Conservation (phyloP, 1,140 invertebrate genomes). For the Kradibia gibbosae region DNA sequence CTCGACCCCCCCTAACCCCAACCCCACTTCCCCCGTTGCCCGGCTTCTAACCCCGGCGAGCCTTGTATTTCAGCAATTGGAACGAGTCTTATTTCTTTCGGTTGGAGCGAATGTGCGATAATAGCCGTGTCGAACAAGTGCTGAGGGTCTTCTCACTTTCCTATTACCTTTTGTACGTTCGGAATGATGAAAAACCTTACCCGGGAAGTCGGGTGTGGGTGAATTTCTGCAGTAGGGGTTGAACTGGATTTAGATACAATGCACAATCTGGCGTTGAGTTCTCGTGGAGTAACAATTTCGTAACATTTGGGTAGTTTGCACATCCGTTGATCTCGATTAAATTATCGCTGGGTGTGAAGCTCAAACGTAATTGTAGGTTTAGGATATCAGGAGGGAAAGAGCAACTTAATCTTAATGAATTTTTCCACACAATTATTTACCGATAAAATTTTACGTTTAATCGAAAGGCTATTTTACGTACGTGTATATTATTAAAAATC, state of each 20-base stretch:
- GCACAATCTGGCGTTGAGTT: not conserved
- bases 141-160: not conserved
- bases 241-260: not conserved
- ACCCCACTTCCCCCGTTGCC: not conserved
- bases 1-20: conserved; percentile 2
- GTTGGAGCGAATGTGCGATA: not conserved
- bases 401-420: too few species aligned
- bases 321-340: too few species aligned
- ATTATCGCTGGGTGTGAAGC: too few species aligned
- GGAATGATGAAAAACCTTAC: not conserved
- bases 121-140: conserved; percentile 17
- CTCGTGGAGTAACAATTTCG: not conserved
- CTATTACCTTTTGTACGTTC: not conserved
- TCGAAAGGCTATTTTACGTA: too few species aligned
- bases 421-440: too few species aligned
- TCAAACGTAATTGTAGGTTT: too few species aligned
- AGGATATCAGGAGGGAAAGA: too few species aligned
- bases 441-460: too few species aligned
- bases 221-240: not conserved
- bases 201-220: not conserved
- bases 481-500: too few species aligned
- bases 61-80: not conserved
- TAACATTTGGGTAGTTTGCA: not conserved
- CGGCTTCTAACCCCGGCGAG: too few species aligned
- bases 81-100: conserved; percentile 1